These are phyloP conservation scores for Hyalella azteca DNA, from an alignment of 2,888 invertebrate species.

Conservation along the genomic window DNA sequence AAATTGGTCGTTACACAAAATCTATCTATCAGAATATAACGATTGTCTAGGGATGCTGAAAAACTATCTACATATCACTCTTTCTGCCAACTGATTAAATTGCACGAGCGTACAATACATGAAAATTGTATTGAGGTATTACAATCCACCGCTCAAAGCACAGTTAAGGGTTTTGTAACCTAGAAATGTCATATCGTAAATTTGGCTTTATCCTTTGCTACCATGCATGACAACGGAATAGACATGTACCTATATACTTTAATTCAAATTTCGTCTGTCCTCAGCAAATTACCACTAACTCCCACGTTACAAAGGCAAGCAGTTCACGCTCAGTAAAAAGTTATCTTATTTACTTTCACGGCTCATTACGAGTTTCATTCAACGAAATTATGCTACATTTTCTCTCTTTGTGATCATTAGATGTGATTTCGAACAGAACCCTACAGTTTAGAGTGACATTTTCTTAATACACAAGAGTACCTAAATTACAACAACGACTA, in stretches of 20 bases:
- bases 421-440: slow-evolving; percentile 31
- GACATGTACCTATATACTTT: neutral
- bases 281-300: too few relatives aligned
- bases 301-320: too few relatives aligned
- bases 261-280: neutral
- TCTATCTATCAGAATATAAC: slow-evolving; percentile 5
- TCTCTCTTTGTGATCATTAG: slow-evolving; percentile 22
- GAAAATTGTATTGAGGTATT: too few relatives aligned
- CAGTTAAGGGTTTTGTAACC: too few relatives aligned
- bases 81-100: slow-evolving; percentile 11
- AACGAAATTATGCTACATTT: too few relatives aligned
- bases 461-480: neutral
- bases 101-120: too few relatives aligned
- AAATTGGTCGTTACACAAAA: slow-evolving; percentile 10
- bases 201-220: neutral
- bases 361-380: too few relatives aligned
- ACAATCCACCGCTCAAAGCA: too few relatives aligned
- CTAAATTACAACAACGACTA: slow-evolving; percentile 35
- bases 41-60: slow-evolving; percentile 30
- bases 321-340: too few relatives aligned
- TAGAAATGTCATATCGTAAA: too few relatives aligned
- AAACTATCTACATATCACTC: slow-evolving; percentile 6
- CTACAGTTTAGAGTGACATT: neutral
- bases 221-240: neutral
- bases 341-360: too few relatives aligned